Evolutionary conservation across 2,888 invertebrate species (phyloP), one percentile per base, ranked within the genome.

Genomic region (Euzophera pinguis): DNA sequence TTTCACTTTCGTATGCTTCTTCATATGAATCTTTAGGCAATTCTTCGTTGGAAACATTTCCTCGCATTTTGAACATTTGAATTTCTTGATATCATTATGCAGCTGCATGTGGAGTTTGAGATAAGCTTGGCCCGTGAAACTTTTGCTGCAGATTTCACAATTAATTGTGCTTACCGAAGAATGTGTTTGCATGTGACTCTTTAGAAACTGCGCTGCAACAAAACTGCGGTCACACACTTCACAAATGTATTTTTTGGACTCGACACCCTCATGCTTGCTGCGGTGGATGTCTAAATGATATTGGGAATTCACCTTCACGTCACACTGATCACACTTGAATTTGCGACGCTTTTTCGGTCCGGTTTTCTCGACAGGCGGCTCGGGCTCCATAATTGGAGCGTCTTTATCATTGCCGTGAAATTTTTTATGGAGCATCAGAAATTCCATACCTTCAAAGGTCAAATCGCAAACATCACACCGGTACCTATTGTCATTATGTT

Each of bases 1-100:
- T 76, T 90, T 90, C 0, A 89, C 87, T 64, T 90, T 90, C 0
- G 89, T 84, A 56, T 90, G 90, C 55, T 90, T 90, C 52, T 90
- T 90, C 90, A 90, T 89, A 62, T 90, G 90, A 2, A 81, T 75
- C 71, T 90, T 90, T 22, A 90, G 64, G 58, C 90, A 90, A 59
- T 88, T 90, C 62, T 90, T 90, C 0, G 90, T 90, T 0, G 88
- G 90, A 35, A 90, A 79, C 86, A 88, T 87, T 52, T 90, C 88
- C 35, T 90, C 90, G 13, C 90, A 90, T 56, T 90, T 90, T 0
- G 82, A 78, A 69, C 90, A 90, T 58, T 89, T 90, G 43, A 90
- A 90, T 60, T 90, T 90, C 58, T 87, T 90, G 9, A 89, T 82
- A 55, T 90, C 90, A 1, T 87, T 90, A 53, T 90, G 90, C 32